Evolutionary conservation across 2,888 invertebrate species (phyloP).

Genomic region (Camponotus fellah): DNA sequence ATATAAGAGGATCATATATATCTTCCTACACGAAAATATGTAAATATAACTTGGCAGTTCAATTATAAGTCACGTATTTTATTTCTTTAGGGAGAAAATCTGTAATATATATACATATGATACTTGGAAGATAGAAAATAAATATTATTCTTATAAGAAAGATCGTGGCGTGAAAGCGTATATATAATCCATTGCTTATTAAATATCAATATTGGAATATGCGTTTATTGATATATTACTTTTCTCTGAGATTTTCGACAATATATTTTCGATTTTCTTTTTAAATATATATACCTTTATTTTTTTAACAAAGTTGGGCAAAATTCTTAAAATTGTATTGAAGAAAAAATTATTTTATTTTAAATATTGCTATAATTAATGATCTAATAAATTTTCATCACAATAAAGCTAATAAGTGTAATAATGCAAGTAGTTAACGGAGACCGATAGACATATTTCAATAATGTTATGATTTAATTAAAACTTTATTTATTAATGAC

Average conservation of each 20-base stretch:
- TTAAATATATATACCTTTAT: background rate
- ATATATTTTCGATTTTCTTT: background rate
- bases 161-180: background rate
- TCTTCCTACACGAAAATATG: background rate
- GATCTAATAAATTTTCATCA: background rate
- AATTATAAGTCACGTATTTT: background rate
- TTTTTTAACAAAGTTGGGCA: background rate
- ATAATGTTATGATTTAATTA: background rate
- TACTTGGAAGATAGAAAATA: constrained; percentile 18
- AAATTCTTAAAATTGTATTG: background rate
- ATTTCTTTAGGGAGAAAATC: constrained; percentile 21
- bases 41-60: background rate
- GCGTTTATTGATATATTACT: constrained; percentile 19
- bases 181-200: constrained; percentile 16
- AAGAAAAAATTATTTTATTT: background rate
- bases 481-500: constrained; percentile 9
- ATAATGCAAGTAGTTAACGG: background rate
- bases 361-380: background rate
- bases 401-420: background rate
- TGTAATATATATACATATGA: background rate
- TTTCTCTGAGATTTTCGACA: constrained; percentile 14
- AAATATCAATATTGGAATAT: constrained; percentile 31
- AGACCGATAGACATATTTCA: background rate
- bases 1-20: background rate
- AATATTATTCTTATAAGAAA: constrained; percentile 17